A percentile compares a stretch with the other conserved stretches of the same genome.
Evolutionary conservation across 1,140 invertebrate species (phyloP).

Genomic region (Hypsibius dujardini): DNA sequence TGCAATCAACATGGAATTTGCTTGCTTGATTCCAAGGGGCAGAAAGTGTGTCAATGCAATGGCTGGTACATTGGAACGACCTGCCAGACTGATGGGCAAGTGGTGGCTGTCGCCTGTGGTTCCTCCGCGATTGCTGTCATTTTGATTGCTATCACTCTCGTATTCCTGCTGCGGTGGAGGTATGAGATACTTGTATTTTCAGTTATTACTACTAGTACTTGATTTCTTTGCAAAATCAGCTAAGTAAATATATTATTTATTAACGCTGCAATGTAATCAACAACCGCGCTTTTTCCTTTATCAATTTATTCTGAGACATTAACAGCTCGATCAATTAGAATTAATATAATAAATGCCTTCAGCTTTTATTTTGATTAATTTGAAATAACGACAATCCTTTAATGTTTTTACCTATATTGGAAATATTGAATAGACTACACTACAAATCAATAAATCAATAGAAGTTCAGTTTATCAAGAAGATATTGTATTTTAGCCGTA

Average conservation of each 20-base stretch:
- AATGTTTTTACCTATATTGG: neutral
- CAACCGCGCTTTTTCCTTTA: too few relatives aligned
- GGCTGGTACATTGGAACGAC: slow-evolving; percentile 9
- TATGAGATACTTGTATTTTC: neutral
- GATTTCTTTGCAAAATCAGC: too few relatives aligned
- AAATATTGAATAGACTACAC: neutral
- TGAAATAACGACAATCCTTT: too few relatives aligned
- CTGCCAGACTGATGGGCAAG: slow-evolving; percentile 11
- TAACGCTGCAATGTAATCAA: too few relatives aligned
- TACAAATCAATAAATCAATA: slow-evolving; percentile 7
- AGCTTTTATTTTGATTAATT: too few relatives aligned
- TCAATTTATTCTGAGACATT: too few relatives aligned
- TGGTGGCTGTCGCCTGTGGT: slow-evolving; percentile 15
- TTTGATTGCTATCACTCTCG: slow-evolving; percentile 3
- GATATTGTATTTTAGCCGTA: neutral
- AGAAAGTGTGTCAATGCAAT: slow-evolving; percentile 11
- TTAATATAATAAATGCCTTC: too few relatives aligned
- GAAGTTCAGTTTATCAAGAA: neutral
- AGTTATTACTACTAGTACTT: too few relatives aligned
- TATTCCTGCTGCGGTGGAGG: slow-evolving; percentile 14
- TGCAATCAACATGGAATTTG: slow-evolving; percentile 12
- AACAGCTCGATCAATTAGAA: too few relatives aligned
- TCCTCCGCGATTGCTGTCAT: slow-evolving; percentile 2
- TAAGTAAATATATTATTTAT: too few relatives aligned
- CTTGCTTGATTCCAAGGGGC: neutral